Evolutionary conservation across 2,797 vertebrate genomes (phyloP).

Genomic region (Crocidura indochinensis): DNA sequence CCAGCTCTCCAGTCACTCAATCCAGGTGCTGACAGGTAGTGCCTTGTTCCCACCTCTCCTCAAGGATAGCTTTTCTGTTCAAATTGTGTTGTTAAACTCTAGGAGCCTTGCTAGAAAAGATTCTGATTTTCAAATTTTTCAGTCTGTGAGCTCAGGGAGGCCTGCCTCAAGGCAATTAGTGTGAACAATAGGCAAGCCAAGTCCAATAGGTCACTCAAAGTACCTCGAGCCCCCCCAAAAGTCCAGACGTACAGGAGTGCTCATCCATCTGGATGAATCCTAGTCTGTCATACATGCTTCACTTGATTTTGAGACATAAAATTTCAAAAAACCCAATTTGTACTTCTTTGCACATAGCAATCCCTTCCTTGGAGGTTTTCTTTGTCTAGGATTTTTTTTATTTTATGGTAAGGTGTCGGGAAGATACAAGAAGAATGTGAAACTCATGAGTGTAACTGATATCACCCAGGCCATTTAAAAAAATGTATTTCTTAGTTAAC

Average conservation of each 20-base stretch:
- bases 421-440: neutral
- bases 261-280: neutral
- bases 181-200: neutral
- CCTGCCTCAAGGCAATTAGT: neutral
- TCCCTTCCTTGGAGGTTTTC: neutral
- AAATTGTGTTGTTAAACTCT: neutral
- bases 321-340: neutral
- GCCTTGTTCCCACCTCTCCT: neutral
- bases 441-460: neutral
- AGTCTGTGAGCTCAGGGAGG: neutral
- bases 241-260: neutral
- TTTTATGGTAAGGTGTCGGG: neutral
- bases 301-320: slow-evolving; percentile 3
- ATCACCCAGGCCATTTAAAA: neutral
- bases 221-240: slow-evolving; percentile 7
- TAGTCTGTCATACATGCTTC: neutral
- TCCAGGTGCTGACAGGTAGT: neutral
- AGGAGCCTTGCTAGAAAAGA: neutral
- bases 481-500: neutral
- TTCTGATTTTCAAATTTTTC: neutral
- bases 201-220: neutral
- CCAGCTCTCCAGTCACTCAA: neutral
- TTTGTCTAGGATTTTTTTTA: neutral
- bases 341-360: neutral
- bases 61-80: neutral